Base-by-base conservation (phyloP, 2,113 vertebrate genomes). In the Fregata magnificens region DNA sequence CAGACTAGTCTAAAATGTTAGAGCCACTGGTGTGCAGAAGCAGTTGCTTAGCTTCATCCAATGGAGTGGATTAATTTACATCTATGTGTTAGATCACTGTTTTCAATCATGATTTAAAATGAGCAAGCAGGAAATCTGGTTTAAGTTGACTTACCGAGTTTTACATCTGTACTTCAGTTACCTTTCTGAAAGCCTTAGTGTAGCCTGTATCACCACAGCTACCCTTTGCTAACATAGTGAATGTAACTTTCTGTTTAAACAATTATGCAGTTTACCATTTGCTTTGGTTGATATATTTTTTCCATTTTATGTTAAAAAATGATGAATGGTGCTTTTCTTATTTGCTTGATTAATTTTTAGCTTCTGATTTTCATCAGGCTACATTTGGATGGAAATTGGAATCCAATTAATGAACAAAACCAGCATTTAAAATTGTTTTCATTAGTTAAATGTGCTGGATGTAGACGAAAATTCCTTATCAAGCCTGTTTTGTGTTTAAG, bases 391-490 rank as follows among this genome's bases (percentile, higher is more conserved):
- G 58, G 85, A 88, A 96, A 94, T 53, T 73, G 12, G 71, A 86
- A 88, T 86, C 42, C 71, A 92, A 72, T 73, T 93, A 90, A 80
- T 86, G 88, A 94, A 93, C 40, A 93, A 97, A 94, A 80, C 2
- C 42, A 85, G 40, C 42, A 70, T 95, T 91, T 96, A 53, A 77
- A 87, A 71, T 47, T 70, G 31, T 62, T 90, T 93, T 90, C 10
- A 42, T 70, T 91, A 85, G 49, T 61, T 94, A 89, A 91, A 40
- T 65, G 15, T 83, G 42, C 34, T 58, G 52, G 34, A 72, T 87
- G 45, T 53, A 67, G 72, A 76, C 0, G 11, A 74, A 86, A 93
- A 85, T 38, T 53, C 36, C 42, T 92, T 94, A 93, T 88, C 65
- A 87, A 69, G 38, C 67, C 40, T 85, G 32, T 82, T 82, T 84